Conservation (phyloP, 2,888 invertebrate species). For the Lasioglossum zephyrum region DNA sequence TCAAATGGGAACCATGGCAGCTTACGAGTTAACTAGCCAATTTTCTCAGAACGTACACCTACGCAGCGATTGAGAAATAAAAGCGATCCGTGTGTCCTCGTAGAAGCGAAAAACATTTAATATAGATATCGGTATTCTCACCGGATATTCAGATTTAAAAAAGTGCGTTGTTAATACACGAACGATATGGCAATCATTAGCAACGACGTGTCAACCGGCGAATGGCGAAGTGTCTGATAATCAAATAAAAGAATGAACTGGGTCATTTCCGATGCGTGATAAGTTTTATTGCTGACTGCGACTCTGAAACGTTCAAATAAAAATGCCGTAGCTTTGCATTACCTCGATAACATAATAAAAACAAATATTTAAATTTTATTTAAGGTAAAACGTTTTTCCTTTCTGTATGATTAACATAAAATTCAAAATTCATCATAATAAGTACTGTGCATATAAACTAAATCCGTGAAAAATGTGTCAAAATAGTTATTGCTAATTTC, state of each 20-base stretch:
- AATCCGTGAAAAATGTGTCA: no score
- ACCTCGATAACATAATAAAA: not conserved
- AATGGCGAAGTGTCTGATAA: not conserved
- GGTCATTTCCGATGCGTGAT: constrained; percentile 1
- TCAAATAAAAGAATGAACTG: not conserved
- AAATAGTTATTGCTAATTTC: not conserved
- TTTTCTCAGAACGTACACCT: not conserved
- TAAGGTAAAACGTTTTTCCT: no score
- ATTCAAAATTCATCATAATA: no score
- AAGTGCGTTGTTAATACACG: not conserved
- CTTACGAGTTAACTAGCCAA: not conserved
- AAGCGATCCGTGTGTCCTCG: not conserved
- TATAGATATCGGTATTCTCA: not conserved
- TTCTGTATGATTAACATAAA: no score
- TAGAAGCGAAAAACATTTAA: not conserved
- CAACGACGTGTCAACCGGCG: not conserved
- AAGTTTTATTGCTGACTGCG: not conserved
- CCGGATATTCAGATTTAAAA: not conserved
- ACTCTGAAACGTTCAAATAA: not conserved
- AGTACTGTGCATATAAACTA: no score
- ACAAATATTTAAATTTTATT: not conserved
- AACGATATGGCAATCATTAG: not conserved
- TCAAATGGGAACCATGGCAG: not conserved
- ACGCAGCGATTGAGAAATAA: not conserved
- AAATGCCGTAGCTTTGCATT: not conserved